Evolutionary conservation across 2,888 invertebrate genomes (phyloP).

Genomic region (Acleris literana): DNA sequence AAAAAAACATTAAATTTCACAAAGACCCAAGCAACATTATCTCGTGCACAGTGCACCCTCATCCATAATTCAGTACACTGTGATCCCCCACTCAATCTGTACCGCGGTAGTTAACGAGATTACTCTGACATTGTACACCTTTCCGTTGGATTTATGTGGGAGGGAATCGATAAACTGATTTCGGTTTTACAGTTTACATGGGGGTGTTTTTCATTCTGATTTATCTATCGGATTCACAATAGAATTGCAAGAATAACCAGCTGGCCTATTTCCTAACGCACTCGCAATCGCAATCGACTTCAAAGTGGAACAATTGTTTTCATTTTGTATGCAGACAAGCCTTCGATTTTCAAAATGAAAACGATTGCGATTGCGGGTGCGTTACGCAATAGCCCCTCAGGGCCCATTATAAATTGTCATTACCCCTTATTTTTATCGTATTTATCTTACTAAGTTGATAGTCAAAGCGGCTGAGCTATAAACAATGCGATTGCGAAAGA

Average conservation of each 20-base stretch:
- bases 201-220: slow-evolving; percentile 15
- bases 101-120: slow-evolving; percentile 50
- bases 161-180: slow-evolving; percentile 35
- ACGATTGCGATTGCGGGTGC: no score
- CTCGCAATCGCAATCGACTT: no score
- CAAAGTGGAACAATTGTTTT: no score
- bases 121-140: slow-evolving; percentile 48
- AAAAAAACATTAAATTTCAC: slow-evolving; percentile 10
- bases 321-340: no score
- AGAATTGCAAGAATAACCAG: not conserved
- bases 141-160: slow-evolving; percentile 35
- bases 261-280: no score
- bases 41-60: slow-evolving; percentile 35
- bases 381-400: no score
- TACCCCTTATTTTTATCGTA: no score
- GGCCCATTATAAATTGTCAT: no score
- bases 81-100: slow-evolving; percentile 40
- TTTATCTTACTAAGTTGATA: no score
- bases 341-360: no score
- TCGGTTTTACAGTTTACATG: slow-evolving; percentile 29
- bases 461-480: no score
- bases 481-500: no score
- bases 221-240: not conserved
- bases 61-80: slow-evolving; percentile 40
- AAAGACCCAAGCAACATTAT: slow-evolving; percentile 28